Percentiles rank a stretch among this genome's conserved stretches.
Evolutionary conservation across 2,797 vertebrate species (phyloP).

Genomic region (Saguinus oedipus): DNA sequence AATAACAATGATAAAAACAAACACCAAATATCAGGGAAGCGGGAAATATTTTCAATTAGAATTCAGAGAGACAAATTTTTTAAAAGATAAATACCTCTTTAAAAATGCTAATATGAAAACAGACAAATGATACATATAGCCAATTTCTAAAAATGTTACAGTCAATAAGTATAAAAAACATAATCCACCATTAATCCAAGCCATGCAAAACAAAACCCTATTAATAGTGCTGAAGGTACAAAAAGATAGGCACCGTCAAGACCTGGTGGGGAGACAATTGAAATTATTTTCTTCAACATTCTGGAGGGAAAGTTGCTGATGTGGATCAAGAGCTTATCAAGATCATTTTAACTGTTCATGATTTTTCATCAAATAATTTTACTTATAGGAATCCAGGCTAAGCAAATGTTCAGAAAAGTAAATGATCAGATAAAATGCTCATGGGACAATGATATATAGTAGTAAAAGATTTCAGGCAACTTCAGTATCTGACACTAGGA

Average conservation of each 20-base stretch:
- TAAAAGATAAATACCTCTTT: background rate
- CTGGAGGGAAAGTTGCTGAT: no score
- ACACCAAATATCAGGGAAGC: background rate
- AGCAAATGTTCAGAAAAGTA: background rate
- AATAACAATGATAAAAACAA: background rate
- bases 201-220: background rate
- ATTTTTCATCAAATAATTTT: background rate
- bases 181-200: background rate
- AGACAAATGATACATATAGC: background rate
- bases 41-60: background rate
- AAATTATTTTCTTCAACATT: background rate
- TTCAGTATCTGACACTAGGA: background rate
- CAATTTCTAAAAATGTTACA: background rate
- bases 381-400: background rate
- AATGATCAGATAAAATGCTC: background rate
- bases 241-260: rapidly evolving
- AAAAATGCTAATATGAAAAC: background rate
- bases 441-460: background rate
- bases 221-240: no score
- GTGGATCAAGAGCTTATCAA: background rate
- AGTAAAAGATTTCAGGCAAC: background rate
- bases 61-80: background rate
- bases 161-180: background rate
- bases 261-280: rapidly evolving
- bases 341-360: background rate